phyloP scores from a whole-genome alignment of 2,113 vertebrate genomes.

The Tachycineta bicolor region DNA sequence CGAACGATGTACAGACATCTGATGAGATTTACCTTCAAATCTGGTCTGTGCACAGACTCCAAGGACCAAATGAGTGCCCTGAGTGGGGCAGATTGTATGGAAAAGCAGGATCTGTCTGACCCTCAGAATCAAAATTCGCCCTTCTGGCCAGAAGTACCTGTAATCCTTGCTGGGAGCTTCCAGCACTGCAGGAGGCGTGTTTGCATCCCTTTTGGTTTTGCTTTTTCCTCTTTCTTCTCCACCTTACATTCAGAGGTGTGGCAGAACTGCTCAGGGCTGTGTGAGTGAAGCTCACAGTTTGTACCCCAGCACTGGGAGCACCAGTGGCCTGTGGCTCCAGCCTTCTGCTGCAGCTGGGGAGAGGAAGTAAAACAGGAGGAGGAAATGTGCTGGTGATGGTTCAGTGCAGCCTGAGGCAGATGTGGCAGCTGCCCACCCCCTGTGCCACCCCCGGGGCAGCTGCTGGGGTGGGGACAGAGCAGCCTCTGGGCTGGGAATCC shows the following conservation, averaged over 20 bases:
- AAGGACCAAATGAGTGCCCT: neutral
- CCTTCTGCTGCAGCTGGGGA: neutral
- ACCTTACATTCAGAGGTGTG: neutral
- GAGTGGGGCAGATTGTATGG: neutral
- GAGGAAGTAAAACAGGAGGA: neutral
- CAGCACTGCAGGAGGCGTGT: neutral
- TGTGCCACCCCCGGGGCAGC: neutral
- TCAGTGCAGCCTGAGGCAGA: neutral
- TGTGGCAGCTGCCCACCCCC: neutral
- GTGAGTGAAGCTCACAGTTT: neutral
- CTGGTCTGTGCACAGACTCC: neutral
- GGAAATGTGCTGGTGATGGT: neutral
- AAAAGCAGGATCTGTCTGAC: slow-evolving; percentile 43
- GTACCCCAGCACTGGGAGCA: neutral
- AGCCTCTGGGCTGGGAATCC: neutral
- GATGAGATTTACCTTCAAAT: neutral
- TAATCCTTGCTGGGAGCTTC: neutral
- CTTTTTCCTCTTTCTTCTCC: neutral
- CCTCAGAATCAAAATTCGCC: neutral
- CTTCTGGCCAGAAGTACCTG: slow-evolving; percentile 12
- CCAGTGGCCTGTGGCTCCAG: neutral
- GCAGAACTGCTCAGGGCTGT: fast-evolving
- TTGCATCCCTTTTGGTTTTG: neutral
- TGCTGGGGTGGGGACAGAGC: neutral
- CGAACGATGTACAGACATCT: neutral